Evolutionary conservation across 2,888 invertebrate species (phyloP).

Genomic region (Dioctria linearis): DNA sequence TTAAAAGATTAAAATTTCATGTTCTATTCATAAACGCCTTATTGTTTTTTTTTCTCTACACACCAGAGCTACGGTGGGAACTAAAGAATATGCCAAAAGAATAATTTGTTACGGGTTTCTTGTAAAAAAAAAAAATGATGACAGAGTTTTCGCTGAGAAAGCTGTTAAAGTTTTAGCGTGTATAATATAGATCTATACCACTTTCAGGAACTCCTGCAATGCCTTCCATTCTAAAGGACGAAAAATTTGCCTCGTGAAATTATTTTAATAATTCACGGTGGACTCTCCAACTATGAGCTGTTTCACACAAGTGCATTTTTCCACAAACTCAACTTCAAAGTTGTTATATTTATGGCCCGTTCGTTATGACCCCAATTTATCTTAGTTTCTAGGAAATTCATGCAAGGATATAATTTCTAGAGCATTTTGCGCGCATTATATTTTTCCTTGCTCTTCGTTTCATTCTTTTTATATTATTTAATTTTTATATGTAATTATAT

Average conservation of each 20-base stretch:
- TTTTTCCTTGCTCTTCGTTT: background rate
- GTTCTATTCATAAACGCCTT: too few species aligned
- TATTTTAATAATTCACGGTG: slow-evolving; percentile 36
- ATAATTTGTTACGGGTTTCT: background rate
- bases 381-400: slow-evolving; percentile 26
- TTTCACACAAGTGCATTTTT: slow-evolving; percentile 42
- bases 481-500: background rate
- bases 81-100: background rate
- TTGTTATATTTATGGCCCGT: slow-evolving; percentile 35
- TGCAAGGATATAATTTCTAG: slow-evolving; percentile 29
- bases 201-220: background rate
- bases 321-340: slow-evolving; percentile 28
- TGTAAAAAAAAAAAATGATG: slow-evolving; percentile 9
- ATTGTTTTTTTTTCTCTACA: too few species aligned
- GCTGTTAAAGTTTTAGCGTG: slow-evolving; percentile 22
- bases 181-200: slow-evolving; percentile 10
- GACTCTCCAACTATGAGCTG: slow-evolving; percentile 32
- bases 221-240: slow-evolving; percentile 2
- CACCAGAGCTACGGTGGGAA: too few species aligned
- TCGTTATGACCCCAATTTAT: slow-evolving; percentile 42
- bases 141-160: slow-evolving; percentile 21
- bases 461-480: background rate
- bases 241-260: slow-evolving; percentile 32
- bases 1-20: too few species aligned
- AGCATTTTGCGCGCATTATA: slow-evolving; percentile 3